Evolutionary conservation across 2,888 invertebrate species (phyloP).

Genomic region (Leptopilina myrica): DNA sequence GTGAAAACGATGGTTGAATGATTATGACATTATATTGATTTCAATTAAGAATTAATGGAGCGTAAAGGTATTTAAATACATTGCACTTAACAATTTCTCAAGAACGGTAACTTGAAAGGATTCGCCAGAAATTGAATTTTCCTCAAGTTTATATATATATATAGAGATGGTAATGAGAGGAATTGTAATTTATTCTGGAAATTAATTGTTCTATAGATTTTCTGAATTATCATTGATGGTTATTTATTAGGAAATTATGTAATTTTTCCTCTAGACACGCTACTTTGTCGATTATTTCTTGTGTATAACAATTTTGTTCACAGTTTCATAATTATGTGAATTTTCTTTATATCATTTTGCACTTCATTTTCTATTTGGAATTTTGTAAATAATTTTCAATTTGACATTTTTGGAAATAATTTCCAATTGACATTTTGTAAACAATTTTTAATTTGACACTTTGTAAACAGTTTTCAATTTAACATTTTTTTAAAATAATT

Average conservation of each 20-base stretch:
- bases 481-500: too few species aligned
- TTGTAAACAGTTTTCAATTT: too few species aligned
- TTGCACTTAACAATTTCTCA: conserved; percentile 20
- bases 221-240: not conserved
- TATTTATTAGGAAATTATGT: not conserved
- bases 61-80: not conserved
- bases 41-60: conserved; percentile 17
- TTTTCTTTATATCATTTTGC: too few species aligned
- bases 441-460: too few species aligned
- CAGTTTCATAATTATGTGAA: too few species aligned
- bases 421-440: too few species aligned
- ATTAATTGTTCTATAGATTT: not conserved
- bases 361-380: too few species aligned
- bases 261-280: conserved; percentile 1
- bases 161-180: too few species aligned
- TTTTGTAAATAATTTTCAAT: too few species aligned
- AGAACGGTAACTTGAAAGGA: conserved; percentile 21
- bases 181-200: not conserved
- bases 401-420: too few species aligned
- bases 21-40: conserved; percentile 7
- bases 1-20: not conserved
- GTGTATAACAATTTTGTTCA: too few species aligned
- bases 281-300: not conserved
- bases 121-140: not conserved
- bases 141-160: too few species aligned